Percentiles rank a stretch among this genome's conserved stretches.
Conservation (phyloP, 2,888 invertebrate species). For the Argyra leucocephala region DNA sequence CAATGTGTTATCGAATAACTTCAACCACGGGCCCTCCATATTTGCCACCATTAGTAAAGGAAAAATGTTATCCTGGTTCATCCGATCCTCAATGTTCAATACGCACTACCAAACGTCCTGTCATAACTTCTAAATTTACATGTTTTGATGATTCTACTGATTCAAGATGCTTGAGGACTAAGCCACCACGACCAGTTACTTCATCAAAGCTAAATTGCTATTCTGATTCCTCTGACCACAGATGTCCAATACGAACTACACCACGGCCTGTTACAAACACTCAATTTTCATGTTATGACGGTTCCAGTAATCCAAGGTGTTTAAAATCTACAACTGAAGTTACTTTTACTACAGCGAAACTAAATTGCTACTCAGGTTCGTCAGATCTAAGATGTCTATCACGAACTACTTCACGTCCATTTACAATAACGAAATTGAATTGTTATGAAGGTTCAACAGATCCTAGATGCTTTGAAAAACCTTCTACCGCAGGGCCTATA, state of each 20-base stretch:
- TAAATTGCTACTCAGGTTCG: slow-evolving; percentile 31
- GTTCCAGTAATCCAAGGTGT: slow-evolving; percentile 30
- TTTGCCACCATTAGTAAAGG: slow-evolving; percentile 12
- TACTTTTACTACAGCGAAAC: slow-evolving; percentile 19
- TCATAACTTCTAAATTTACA: slow-evolving; percentile 24
- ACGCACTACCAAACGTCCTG: slow-evolving; percentile 29
- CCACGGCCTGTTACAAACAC: slow-evolving; percentile 32
- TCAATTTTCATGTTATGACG: slow-evolving; percentile 31
- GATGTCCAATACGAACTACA: slow-evolving; percentile 29
- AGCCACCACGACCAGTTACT: slow-evolving; percentile 19
- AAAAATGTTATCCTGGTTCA: slow-evolving; percentile 33
- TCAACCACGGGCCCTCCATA: slow-evolving; percentile 26
- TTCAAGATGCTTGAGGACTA: slow-evolving; percentile 28
- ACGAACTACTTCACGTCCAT: slow-evolving; percentile 27
- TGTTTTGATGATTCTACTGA: slow-evolving; percentile 35
- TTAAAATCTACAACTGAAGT: slow-evolving; percentile 23
- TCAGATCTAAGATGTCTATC: slow-evolving; percentile 34
- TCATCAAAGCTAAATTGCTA: slow-evolving; percentile 14
- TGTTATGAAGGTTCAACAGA: slow-evolving; percentile 26
- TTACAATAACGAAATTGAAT: slow-evolving; percentile 25
- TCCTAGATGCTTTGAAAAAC: slow-evolving; percentile 27
- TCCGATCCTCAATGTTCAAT: slow-evolving; percentile 35
- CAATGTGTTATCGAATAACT: slow-evolving; percentile 31
- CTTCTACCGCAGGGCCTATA: slow-evolving; percentile 21
- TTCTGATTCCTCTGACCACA: slow-evolving; percentile 29